A percentile compares a stretch with the other conserved stretches of the same genome.
These are phyloP conservation scores for Brienomyrus longianalis DNA, from an alignment of 2,113 vertebrate genomes.

Conservation along the genomic window DNA sequence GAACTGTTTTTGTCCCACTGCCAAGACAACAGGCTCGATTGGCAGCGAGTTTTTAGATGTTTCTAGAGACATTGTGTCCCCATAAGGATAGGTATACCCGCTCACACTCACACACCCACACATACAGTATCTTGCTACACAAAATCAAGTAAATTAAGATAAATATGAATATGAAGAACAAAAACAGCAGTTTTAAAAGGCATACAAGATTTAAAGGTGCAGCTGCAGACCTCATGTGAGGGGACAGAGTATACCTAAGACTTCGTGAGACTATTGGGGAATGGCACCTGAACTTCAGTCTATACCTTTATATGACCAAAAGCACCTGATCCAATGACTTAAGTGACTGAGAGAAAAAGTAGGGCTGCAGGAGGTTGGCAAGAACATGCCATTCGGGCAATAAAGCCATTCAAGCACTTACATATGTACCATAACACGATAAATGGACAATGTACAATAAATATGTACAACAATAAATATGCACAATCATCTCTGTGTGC, in stretches of 20 bases:
- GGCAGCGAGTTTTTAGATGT: not conserved
- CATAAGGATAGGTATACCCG: too few relatives aligned
- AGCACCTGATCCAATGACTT: not conserved
- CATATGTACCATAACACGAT: not conserved
- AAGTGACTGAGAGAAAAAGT: not conserved
- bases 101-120: too few relatives aligned
- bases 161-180: too few relatives aligned
- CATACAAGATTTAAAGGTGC: too few relatives aligned
- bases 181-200: too few relatives aligned
- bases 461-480: not conserved
- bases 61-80: too few relatives aligned
- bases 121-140: too few relatives aligned
- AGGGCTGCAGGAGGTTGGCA: not conserved
- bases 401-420: not conserved
- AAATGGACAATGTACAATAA: not conserved
- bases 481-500: not conserved
- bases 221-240: too few relatives aligned
- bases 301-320: not conserved
- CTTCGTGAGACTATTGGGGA: not conserved
- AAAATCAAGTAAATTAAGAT: too few relatives aligned
- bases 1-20: not conserved
- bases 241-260: not conserved
- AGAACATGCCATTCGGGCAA: not conserved
- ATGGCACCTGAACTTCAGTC: not conserved
- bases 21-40: not conserved